Evolutionary conservation across 64 coral and sea anemone genomes (phyloP), one percentile per base, ranked within the genome.

Genomic region (Hydrozoanthus tunicans): DNA sequence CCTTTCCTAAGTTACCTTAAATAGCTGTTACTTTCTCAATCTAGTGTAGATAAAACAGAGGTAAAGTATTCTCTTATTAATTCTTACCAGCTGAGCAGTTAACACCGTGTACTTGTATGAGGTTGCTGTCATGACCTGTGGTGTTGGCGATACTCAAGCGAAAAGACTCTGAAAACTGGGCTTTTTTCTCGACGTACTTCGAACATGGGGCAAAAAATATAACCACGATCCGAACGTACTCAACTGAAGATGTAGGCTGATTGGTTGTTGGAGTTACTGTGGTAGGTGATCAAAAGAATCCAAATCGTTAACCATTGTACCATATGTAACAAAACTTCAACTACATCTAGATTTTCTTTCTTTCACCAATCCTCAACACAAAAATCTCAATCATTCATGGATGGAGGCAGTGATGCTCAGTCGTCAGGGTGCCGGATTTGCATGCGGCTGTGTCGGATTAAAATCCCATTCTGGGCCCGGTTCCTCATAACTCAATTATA

Each of bases 171-270:
- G 9, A 24, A 72, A 86, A 74, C 56, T 86, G 17, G 10, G 6
- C 23, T 26, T 86, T 24, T 86, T 86, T 58, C 25, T 53, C 74
- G 53, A 86, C 25, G 27, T 86, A 86, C 23, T 86, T 69, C 69
- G 55, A 73, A 60, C 83, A 86, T 13, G 25, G 23, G 24, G 1
- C 56, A n/a, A 86, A 86, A 70, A 86, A 86, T 11, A 86, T 60
- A 5, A 86, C 68, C 68, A 86, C 55, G 43, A 86, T 54, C 24
- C 83, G 83, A 73, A 86, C 10, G 25, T 86, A 86, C 56, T 86
- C 83, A 59, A 59, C 15, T 51, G 83, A 11, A 53, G 9, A 43
- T 6, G 81, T 24, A 7, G 81, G 12, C 3, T 14, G 51, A 32
- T 0, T 83, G 11, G 60, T 53, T 53, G 24, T 53, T 53, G 81